Evolutionary conservation across 2,888 invertebrate genomes (phyloP), one percentile per base, ranked within the genome.

Genomic region (Brachyopa scutellaris): DNA sequence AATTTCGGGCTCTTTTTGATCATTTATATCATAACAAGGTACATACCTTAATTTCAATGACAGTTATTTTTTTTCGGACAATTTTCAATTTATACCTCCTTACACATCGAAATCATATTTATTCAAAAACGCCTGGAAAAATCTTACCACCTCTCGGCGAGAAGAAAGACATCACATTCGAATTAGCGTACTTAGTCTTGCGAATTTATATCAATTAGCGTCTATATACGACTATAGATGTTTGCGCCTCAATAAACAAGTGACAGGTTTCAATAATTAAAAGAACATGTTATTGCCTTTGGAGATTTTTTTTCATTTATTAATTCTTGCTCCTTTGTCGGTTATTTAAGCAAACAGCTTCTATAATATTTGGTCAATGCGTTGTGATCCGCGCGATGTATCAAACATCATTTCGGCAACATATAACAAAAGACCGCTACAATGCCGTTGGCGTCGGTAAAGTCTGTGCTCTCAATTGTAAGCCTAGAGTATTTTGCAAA

Each of bases 181-280:
- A 64, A 78, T 78, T 78, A 78, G 66, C 73, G 47, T 42, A 66
- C 6, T 78, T 78, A 59, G 42, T 49, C 26, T 51, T 66, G 49
- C 57, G 45, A 73, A 72, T 78, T 72, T 57, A 42, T 51, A 57
- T 13, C 31, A 38, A 5, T 64, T 49, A 57, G 6, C 49, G 31
- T 49, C 3, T 55, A 36, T 3, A 23, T n/a, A n/a, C n/a, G n/a
- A n/a, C n/a, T n/a, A n/a, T n/a, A n/a, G n/a, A n/a, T 17, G 57
- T 78, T 73, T 72, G 51, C 64, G 72, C 66, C 42, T 72, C 45
- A 51, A 42, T 59, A 51, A 49, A 59, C 47, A 55, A 49, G 26
- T 59, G 62, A 11, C 49, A 70, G 23, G 21, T 51, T 57, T 29
- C 29, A 47, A 45, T 42, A 64, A 55, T 33, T 23, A 66, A n/a